phyloP scores from a whole-genome alignment of 2,797 vertebrate genomes.

The Adelosebastes latens region DNA sequence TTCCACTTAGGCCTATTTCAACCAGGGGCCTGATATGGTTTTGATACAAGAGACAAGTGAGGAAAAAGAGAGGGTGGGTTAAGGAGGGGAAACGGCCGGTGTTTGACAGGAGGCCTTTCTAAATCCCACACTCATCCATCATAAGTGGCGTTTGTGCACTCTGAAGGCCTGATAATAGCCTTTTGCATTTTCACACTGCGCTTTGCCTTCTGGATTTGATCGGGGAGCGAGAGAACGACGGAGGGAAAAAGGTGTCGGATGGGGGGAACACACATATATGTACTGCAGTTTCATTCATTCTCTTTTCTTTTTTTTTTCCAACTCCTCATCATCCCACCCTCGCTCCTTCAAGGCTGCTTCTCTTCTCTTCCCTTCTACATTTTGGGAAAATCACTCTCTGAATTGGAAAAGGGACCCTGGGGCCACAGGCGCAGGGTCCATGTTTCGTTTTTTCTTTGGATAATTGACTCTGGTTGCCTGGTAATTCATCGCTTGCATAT shows the following conservation, averaged over 20 bases:
- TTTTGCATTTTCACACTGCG: constrained; percentile 86
- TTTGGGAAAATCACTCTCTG: constrained; percentile 89
- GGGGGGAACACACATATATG: neutral
- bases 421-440: constrained; percentile 84
- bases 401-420: constrained; percentile 92
- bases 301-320: neutral
- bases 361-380: constrained; percentile 65
- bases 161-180: constrained; percentile 90
- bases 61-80: constrained; percentile 44
- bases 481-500: constrained; percentile 94
- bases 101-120: constrained; percentile 78
- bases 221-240: constrained; percentile 26
- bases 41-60: constrained; percentile 60
- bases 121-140: constrained; percentile 84
- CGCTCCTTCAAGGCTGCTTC: constrained; percentile 75
- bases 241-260: constrained; percentile 34
- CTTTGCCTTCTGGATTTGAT: constrained; percentile 72
- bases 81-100: constrained; percentile 50
- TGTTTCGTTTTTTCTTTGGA: constrained; percentile 80
- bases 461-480: constrained; percentile 99
- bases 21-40: constrained; percentile 49
- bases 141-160: constrained; percentile 86
- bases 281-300: constrained; percentile 47
- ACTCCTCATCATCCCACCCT: constrained; percentile 64
- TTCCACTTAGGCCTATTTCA: constrained; percentile 44